These are phyloP conservation scores for Melanotaenia nigrans DNA, from an alignment of 2,797 vertebrate species.

Conservation along the genomic window DNA sequence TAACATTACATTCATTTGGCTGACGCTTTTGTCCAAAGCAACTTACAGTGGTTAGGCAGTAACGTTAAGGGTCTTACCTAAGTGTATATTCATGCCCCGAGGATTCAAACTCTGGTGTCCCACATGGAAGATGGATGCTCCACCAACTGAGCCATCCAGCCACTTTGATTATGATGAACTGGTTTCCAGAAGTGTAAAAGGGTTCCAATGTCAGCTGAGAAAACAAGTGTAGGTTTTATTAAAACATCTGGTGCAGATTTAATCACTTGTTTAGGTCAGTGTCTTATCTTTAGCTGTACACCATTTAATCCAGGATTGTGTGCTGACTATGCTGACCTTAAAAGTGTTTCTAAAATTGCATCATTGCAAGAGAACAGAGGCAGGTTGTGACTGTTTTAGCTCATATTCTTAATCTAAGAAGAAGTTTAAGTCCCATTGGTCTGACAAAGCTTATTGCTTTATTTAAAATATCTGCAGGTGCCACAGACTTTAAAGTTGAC, in stretches of 20 bases:
- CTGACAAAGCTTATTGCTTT: not conserved
- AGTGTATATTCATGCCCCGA: no score
- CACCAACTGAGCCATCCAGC: no score
- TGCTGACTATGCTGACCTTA: slow-evolving; percentile 4
- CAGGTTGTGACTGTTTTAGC: slow-evolving; percentile 20
- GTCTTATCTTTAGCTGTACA: slow-evolving; percentile 4
- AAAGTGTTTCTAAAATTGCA: slow-evolving; percentile 7
- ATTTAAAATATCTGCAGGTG: slow-evolving; percentile 19
- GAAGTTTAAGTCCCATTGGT: not conserved
- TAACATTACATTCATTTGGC: not conserved
- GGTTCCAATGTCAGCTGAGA: not conserved
- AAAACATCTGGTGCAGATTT: not conserved
- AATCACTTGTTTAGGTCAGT: not conserved
- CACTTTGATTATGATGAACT: not conserved
- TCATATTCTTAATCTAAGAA: slow-evolving; percentile 22
- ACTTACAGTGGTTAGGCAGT: no score
- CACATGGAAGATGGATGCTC: no score
- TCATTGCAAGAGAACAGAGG: slow-evolving; percentile 7
- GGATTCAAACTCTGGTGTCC: no score
- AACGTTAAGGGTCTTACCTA: no score
- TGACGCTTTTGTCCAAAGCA: no score
- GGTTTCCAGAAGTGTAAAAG: not conserved
- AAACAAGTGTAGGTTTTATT: not conserved
- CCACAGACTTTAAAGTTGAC: slow-evolving; percentile 5
- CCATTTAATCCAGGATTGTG: not conserved